These are phyloP conservation scores for Varanus salvator DNA, from an alignment of 2,113 vertebrate species.

Conservation along the genomic window DNA sequence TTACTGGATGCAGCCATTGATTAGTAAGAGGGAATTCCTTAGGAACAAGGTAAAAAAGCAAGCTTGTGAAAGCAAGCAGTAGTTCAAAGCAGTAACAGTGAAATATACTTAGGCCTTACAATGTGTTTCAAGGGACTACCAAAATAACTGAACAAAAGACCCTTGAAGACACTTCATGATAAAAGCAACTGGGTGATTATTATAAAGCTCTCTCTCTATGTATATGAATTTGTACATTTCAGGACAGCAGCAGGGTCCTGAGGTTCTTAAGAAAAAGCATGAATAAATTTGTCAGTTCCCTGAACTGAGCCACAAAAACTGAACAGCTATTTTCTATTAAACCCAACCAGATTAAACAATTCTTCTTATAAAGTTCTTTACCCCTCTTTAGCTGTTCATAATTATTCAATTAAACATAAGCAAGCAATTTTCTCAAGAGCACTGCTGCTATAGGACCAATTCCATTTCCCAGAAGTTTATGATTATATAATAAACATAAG, in stretches of 20 bases:
- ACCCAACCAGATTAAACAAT: conserved; percentile 1
- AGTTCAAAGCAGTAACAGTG: background rate
- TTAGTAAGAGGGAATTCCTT: background rate
- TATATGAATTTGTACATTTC: background rate
- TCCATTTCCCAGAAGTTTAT: background rate
- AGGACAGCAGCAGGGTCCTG: background rate
- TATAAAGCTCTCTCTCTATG: background rate
- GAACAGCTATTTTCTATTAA: background rate
- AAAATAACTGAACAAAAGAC: background rate
- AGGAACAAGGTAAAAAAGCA: background rate
- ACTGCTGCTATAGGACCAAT: background rate
- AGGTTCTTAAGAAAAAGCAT: background rate
- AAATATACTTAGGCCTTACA: background rate
- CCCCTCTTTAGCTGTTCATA: conserved; percentile 1
- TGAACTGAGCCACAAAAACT: background rate
- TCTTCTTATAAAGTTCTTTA: conserved; percentile 17
- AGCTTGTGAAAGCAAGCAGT: background rate
- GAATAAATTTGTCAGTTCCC: background rate
- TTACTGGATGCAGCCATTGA: background rate
- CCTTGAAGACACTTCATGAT: too few species aligned
- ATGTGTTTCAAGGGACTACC: conserved; percentile 1
- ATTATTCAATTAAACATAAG: background rate
- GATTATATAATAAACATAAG: background rate
- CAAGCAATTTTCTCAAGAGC: conserved; percentile 8
- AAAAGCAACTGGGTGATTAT: background rate